These are phyloP conservation scores for Prolemur simus DNA, from an alignment of 2,113 vertebrate species.

Conservation along the genomic window DNA sequence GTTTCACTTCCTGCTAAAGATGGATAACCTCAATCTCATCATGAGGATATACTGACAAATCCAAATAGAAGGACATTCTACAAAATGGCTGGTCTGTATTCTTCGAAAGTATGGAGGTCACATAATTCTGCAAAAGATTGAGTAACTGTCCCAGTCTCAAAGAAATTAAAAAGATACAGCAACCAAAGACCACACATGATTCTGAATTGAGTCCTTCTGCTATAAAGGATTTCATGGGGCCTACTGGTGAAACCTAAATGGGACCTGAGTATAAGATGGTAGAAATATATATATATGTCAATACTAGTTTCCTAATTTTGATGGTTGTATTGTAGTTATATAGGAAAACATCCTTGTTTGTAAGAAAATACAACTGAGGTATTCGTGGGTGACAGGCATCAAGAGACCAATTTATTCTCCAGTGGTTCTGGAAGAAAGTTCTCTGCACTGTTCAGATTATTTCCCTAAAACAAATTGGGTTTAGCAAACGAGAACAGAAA, in stretches of 20 bases:
- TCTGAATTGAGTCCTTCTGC: not conserved
- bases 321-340: not conserved
- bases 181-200: not conserved
- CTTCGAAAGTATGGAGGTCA: not conserved
- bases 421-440: not conserved
- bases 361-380: not conserved
- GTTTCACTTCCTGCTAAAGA: not conserved
- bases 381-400: not conserved
- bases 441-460: not conserved
- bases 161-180: not conserved
- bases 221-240: not conserved
- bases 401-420: not conserved
- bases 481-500: not conserved
- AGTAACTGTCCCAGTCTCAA: not conserved
- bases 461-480: not conserved
- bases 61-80: not conserved
- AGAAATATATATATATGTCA: not conserved
- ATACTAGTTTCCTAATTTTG: not conserved
- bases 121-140: not conserved
- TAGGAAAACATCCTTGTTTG: not conserved
- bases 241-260: not conserved
- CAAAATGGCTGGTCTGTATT: not conserved
- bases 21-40: not conserved
- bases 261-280: not conserved
- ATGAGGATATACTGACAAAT: not conserved